Evolutionary conservation across 2,113 vertebrate genomes (phyloP), one percentile per base, ranked within the genome.

Genomic region (Acinonyx jubatus): DNA sequence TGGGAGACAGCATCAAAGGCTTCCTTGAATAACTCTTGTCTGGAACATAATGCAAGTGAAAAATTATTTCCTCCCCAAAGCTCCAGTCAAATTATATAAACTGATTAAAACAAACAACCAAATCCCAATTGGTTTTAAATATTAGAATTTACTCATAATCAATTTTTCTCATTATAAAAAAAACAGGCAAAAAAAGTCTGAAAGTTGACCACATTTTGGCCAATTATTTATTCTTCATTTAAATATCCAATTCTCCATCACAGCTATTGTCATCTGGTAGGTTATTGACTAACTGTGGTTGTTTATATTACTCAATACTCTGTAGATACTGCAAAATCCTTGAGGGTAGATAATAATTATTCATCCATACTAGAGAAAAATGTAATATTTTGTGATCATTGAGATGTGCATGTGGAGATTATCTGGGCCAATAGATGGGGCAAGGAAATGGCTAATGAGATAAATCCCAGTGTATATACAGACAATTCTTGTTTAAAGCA

Each of bases 21-120:
- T 57, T 52, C 41, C 48, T 92, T 66, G 25, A 97, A 86, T 90
- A 68, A 93, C 84, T 96, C 3, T 41, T 71, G 0, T 61, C 66
- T 93, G 23, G 1, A 76, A 89, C 33, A 73, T 97, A 95, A 93
- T 89, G 73, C 12, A 96, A 97, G 52, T 14, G 23, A 96, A 11
- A 84, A 93, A 61, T 78, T 8, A 27, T 69, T 48, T 85, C 13
- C 91, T 96, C 65, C 73, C n/a, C 4, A 82, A 94, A 96, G 1
- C 5, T 83, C 2, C 0, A 38, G 14, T 41, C 50, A 85, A 50
- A 63, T 92, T 90, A 76, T 87, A 21, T 68, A 14, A 82, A 82
- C 36, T 92, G 14, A 1, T 74, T 82, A 86, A 80, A 88, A 45
- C 4, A 52, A 86, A 27, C 14, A 86, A 57, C n/a, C 6, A 73